Base-by-base conservation (phyloP, 2,888 invertebrate genomes). In the Augiades crinisus region DNA sequence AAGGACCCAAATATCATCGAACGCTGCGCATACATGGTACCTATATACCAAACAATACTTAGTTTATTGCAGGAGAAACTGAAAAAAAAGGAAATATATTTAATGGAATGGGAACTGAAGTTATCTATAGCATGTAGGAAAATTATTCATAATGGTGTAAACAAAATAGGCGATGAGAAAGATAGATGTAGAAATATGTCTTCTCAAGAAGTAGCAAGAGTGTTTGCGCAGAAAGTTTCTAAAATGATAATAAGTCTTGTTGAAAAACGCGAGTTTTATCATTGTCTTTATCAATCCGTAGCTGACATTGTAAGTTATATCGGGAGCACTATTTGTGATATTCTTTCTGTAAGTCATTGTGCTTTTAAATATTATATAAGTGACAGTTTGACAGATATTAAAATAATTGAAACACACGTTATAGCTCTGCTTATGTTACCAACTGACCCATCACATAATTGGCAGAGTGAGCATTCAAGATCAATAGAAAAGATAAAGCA, bases 361-460 rank as follows among this genome's bases (percentile, higher is more conserved):
- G 27, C 16, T 17, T 16, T 5, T 16, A 6, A 27, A 5, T 41
- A 41, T 7, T 17, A 30, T 10, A 24, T 41, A 6, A 27, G 16
- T 30, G 41, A 41, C 10, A 17, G 16, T 41, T 41, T 41, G 12
- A 41, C 27, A 2, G 16, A 41, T 6, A 17, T 6, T 1, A 30
- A 27, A 27, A 7, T 41, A 5, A 10, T 14, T 16, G 41, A 41
- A n/a, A 30, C 41, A 27, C 41, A 41, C 7, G 2, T 41, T 6
- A 5, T 41, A 12, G 27, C 41, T 7, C 17, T 41, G 2, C 30
- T 41, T 1, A 41, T 41, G 41, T 17, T 41, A 8, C 41, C 41
- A 41, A 41, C 1, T 10, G 13, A 17, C 5, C 10, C 27, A n/a
- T 0, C 6, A 1, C 6, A 13, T 10, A 5, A 10, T 13, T 41